Percentiles rank a stretch among this genome's conserved stretches.
Conservation (phyloP, 1,140 invertebrate genomes). For the Ostrea edulis region DNA sequence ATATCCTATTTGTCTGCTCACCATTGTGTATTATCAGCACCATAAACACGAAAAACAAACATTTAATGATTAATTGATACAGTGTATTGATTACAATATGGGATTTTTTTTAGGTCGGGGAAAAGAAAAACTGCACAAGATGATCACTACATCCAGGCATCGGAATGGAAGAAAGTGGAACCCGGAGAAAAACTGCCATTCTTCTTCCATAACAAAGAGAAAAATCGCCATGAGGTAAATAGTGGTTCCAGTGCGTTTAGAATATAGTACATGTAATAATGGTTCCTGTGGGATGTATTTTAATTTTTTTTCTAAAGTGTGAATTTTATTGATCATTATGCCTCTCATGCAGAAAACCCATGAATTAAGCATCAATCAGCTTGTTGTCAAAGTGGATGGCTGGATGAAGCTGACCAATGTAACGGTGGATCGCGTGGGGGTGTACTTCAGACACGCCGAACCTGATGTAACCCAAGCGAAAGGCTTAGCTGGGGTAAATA, state of each 20-base stretch:
- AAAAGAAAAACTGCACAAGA: neutral
- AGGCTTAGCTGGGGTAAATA: constrained; percentile 61
- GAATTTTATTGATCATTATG: neutral
- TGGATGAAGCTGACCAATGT: constrained; percentile 92
- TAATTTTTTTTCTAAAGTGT: neutral
- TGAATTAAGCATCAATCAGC: constrained; percentile 89
- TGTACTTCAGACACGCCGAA: constrained; percentile 91
- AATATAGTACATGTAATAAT: neutral
- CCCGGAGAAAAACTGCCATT: constrained; percentile 75
- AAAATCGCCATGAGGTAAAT: constrained; percentile 78
- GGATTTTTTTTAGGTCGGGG: neutral
- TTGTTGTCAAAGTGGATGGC: constrained; percentile 92
- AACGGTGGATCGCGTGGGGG: constrained; percentile 95
- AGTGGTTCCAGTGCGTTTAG: neutral
- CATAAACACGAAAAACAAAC: too few species aligned
- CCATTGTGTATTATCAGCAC: too few species aligned
- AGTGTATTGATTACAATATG: too few species aligned
- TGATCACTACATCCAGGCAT: constrained; percentile 66
- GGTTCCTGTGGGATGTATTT: neutral
- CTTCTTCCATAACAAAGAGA: constrained; percentile 85
- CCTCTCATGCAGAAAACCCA: constrained; percentile 85
- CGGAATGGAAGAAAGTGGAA: constrained; percentile 74
- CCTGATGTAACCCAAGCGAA: constrained; percentile 69
- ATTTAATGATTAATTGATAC: too few species aligned
- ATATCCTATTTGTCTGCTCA: too few species aligned